Conservation (phyloP, 92 coral and sea anemone genomes). For the Actinernus sp. region DNA sequence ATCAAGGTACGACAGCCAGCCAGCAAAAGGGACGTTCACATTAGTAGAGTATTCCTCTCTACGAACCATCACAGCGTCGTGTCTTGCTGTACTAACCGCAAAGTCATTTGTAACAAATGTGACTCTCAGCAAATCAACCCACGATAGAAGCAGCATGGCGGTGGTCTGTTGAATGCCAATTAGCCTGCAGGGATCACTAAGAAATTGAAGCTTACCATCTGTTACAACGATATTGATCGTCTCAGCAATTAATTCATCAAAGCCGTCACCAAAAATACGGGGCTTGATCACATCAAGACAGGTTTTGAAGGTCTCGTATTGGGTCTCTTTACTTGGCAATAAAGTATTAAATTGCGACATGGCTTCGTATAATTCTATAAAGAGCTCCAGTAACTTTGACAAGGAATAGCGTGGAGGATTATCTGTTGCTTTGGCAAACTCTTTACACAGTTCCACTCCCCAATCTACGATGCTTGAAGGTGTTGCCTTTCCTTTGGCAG, state of each 20-base stretch:
- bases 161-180: not conserved
- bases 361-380: too few species aligned
- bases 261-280: not conserved
- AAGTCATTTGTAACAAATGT: conserved; percentile 22
- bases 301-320: not conserved
- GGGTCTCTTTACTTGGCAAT: too few species aligned
- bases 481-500: not conserved
- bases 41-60: not conserved
- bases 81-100: conserved; percentile 13
- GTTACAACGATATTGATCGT: not conserved
- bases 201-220: not conserved
- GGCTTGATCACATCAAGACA: not conserved
- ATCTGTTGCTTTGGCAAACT: not conserved
- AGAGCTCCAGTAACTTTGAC: too few species aligned
- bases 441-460: conserved; percentile 2
- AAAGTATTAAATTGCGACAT: too few species aligned
- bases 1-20: not conserved
- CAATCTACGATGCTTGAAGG: conserved; percentile 1
- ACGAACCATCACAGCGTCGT: conserved; percentile 12
- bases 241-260: conserved; percentile 3
- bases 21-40: not conserved
- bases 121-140: not conserved
- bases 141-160: not conserved
- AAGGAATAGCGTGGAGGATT: too few species aligned
- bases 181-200: not conserved